Base-by-base conservation (phyloP, 1,140 invertebrate genomes). In the Drosophila persimilis region DNA sequence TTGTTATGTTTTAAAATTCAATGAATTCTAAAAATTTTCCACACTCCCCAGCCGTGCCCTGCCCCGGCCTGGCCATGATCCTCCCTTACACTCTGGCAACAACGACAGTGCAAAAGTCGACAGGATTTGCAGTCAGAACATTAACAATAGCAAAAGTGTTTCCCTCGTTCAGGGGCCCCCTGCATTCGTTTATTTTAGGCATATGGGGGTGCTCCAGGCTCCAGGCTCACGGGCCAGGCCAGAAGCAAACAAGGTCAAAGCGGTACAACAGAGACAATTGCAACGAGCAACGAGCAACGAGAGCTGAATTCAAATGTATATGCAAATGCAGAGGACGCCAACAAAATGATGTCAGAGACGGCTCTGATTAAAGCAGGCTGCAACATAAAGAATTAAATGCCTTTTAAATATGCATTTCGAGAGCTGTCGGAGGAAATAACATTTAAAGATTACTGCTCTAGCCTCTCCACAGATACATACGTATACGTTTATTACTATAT, bases 1-100 rank as follows among this genome's bases (percentile, higher is more conserved):
- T 86, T 86, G 81, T 86, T 86, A 86, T 86, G 81, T 88, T 86
- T 88, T 86, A 86, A 86, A 86, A 86, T 86, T 86, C 81, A 86
- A 86, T 86, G 81, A 86, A 86, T 86, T 86, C 81, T 86, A 86
- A 86, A 86, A 86, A 78, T 78, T 65, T 61, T 54, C 45, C 57
- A 62, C 51, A 50, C 46, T 44, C 44, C 50, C 39, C 47, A 15
- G 41, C 29, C 35, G 11, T 24, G 24, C 0, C 24, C 24, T 5
- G 22, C 22, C 22, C 22, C 0, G 24, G 3, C 24, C 3, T 13
- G 35, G 3, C 9, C 9, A 39, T 39, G 35, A 39, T 39, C 9
- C 9, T 35, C 8, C 31, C 7, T 31, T 31, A 31, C 29, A 31
- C 29, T 8, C 29, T 8, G 74, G 44, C 17, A 17, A 76, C 61